Percentiles rank a stretch among this genome's conserved stretches.
These are phyloP conservation scores for Leucopsar rothschildi DNA, from an alignment of 2,113 vertebrate genomes.

Conservation along the genomic window DNA sequence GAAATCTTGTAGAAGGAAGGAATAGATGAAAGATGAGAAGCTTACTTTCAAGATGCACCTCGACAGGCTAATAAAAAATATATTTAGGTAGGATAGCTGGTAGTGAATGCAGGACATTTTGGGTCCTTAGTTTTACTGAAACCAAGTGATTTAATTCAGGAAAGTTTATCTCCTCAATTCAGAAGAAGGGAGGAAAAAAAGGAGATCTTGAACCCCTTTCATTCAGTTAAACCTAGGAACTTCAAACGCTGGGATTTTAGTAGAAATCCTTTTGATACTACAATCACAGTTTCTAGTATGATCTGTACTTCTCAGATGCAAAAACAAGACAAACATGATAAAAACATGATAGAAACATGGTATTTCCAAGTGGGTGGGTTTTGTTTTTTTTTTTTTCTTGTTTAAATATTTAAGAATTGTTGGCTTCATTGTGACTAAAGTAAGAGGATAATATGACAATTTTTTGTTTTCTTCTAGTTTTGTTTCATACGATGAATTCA, in stretches of 20 bases:
- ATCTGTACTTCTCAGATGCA: not conserved
- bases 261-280: not conserved
- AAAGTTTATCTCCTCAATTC: not conserved
- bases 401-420: not conserved
- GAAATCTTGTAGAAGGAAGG: not conserved
- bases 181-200: rapidly evolving
- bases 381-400: not conserved
- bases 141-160: not conserved
- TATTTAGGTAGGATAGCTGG: not conserved
- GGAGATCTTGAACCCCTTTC: not conserved
- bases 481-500: not conserved
- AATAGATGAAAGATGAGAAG: not conserved
- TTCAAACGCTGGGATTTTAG: not conserved
- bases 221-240: not conserved
- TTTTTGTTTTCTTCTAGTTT: not conserved
- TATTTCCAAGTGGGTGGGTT: not conserved
- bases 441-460: not conserved
- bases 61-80: not conserved
- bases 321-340: not conserved
- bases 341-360: not conserved
- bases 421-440: not conserved
- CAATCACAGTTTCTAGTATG: not conserved
- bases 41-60: not conserved
- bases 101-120: not conserved
- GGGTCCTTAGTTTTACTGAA: not conserved